Percentiles rank a stretch among this genome's conserved stretches.
Evolutionary conservation across 2,113 vertebrate species (phyloP).

Genomic region (Saccopteryx leptura): DNA sequence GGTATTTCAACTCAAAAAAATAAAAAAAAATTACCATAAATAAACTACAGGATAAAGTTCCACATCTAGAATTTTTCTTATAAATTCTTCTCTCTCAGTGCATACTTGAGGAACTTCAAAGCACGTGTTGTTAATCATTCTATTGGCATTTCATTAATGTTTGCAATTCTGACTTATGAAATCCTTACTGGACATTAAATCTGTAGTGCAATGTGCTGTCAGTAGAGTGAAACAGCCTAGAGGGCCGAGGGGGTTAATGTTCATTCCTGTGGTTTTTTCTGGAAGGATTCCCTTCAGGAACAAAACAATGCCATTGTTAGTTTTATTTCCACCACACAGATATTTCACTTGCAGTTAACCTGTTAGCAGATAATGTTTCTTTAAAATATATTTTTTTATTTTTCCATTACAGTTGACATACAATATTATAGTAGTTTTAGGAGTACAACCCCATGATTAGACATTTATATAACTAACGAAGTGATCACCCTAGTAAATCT

Average conservation of each 20-base stretch:
- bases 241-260: conserved; percentile 30
- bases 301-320: background rate
- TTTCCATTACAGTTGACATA: background rate
- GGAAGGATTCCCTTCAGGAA: background rate
- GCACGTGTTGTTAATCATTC: conserved; percentile 66
- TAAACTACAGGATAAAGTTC: conserved; percentile 51
- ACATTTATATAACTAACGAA: background rate
- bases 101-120: conserved; percentile 71
- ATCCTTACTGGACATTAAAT: conserved; percentile 54
- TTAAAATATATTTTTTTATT: background rate
- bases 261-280: background rate
- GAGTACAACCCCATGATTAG: background rate
- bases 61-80: conserved; percentile 64
- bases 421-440: background rate
- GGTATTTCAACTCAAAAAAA: conserved; percentile 49
- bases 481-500: background rate
- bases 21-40: conserved; percentile 34
- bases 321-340: background rate
- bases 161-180: conserved; percentile 75
- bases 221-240: background rate
- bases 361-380: background rate
- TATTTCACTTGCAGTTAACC: background rate
- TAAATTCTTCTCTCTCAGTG: conserved; percentile 25
- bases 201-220: background rate
- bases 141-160: conserved; percentile 71